Base-by-base conservation (phyloP, 35 echinoderm and acorn worm genomes). In the Diadema setosum region DNA sequence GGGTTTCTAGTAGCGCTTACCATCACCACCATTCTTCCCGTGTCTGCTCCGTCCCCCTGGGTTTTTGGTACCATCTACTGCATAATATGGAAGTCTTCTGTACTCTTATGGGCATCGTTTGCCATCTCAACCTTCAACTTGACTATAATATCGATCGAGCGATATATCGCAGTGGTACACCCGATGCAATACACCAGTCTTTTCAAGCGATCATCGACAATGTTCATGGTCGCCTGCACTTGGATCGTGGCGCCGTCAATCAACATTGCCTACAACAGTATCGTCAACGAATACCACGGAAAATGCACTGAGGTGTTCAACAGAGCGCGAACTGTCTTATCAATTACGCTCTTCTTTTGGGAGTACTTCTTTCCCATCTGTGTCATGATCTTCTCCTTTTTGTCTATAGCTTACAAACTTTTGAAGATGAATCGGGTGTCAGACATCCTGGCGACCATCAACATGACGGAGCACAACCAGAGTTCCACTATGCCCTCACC, bases 261-360 rank as follows among this genome's bases (percentile, higher is more conserved):
- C 73, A 78, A 78, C 73, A 78, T 78, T 41, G 73, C 73, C 24
- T 78, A 78, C 73, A 78, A 78, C n/a, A 41, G 39, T 41, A 20
- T 44, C 18, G 73, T 78, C 18, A 78, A 78, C 73, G 5, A 78
- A 16, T 3, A 44, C 29, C 35, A 78, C 73, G 73, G 73, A 21
- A 21, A 9, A n/a, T 78, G 73, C 37, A 78, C 18, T 3, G 73
- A 78, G 40, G 25, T 24, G 6, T 78, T 78, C 34, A 32, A 78
- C 73, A 44, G 3, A 9, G 21, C 73, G 9, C 73, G 44, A 20
- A 78, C 29, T 14, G 73, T 11, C 1, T 24, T 78, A 14, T 78
- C 73, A 5, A 78, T 78, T 2, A 32, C 44, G 40, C 73, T 78
- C 24, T 78, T 78, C 73, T 78, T 78, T 21, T 78, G 73, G 73